These are phyloP conservation scores for Petrocephalus sullivani DNA, from an alignment of 2,797 vertebrate genomes.

Conservation along the genomic window DNA sequence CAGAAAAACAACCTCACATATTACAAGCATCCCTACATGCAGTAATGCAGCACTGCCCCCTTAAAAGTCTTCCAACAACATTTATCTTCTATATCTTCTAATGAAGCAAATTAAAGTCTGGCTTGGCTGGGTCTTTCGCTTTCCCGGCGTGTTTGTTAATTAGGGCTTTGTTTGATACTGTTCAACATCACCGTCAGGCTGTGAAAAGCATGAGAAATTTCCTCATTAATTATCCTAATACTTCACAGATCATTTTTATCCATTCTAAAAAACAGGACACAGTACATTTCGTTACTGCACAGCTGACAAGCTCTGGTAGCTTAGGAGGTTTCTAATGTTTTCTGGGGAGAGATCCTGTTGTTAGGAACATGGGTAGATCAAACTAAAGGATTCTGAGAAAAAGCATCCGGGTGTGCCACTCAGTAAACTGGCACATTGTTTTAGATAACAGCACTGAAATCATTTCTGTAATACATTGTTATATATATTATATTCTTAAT, in stretches of 20 bases:
- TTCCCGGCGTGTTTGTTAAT: not conserved
- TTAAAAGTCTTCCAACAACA: not conserved
- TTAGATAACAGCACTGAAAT: not conserved
- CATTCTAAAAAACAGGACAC: not conserved
- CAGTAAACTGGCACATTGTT: not conserved
- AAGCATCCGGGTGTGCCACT: not conserved
- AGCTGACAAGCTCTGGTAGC: not conserved
- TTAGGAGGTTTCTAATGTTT: not conserved
- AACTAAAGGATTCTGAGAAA: not conserved
- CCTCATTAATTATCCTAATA: not conserved
- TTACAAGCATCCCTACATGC: not conserved
- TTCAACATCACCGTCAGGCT: not conserved
- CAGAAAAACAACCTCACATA: not conserved
- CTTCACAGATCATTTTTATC: not conserved
- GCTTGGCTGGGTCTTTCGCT: not conserved
- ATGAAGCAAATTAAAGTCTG: not conserved
- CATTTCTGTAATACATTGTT: not conserved
- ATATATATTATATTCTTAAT: too few species aligned
- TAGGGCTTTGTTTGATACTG: not conserved
- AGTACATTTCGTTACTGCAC: not conserved
- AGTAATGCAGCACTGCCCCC: not conserved
- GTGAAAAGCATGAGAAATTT: not conserved
- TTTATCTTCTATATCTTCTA: not conserved
- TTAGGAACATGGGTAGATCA: not conserved
- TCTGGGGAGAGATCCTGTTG: not conserved